Evolutionary conservation across 2,797 vertebrate genomes (phyloP), one percentile per base, ranked within the genome.

Genomic region (Anabacerthia variegaticeps): DNA sequence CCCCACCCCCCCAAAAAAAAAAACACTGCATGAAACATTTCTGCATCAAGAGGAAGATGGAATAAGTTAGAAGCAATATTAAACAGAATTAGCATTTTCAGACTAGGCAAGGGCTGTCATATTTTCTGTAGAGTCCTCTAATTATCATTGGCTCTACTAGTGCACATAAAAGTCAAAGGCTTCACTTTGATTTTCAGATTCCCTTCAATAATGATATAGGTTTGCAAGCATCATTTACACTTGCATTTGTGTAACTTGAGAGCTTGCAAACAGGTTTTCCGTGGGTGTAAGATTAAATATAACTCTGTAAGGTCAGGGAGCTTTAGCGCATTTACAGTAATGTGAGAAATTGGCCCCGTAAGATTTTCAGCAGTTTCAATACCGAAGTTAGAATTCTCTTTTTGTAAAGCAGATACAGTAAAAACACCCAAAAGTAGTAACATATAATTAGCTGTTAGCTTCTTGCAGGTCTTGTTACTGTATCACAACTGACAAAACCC

Each of bases 231-330:
- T 36, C 63, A 85, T 71, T 89, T 94, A 85, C 58, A 54, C 49
- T 94, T 87, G 10, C n/a, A 74, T 55, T 89, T 46, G 54, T 67
- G 49, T 76, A 95, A 85, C 61, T 85, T 6, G 1, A 92, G 84
- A 89, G 76, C 68, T 92, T 56, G 81, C 49, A 92, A 85, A 89
- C 95, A 95, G 91, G 65, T 93, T 96, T 97, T 80, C 81, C 2
- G 94, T 91, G 83, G 87, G 94, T 72, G 93, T 95, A 58, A 83
- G 76, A 80, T 74, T 93, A 96, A 94, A 95, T 95, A 91, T 88
- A 96, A 72, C 76, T 91, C 78, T 2, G 2, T 68, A 85, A 91
- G 84, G 92, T 88, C 93, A 96, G 52, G 65, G 41, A 91, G 68
- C n/a, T 83, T 93, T 61, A 87, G 72, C 81, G 89, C 78, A 58